Percentiles rank a stretch among this genome's conserved stretches.
Conservation (phyloP, 2,797 vertebrate genomes). For the Periophthalmus magnuspinnatus region DNA sequence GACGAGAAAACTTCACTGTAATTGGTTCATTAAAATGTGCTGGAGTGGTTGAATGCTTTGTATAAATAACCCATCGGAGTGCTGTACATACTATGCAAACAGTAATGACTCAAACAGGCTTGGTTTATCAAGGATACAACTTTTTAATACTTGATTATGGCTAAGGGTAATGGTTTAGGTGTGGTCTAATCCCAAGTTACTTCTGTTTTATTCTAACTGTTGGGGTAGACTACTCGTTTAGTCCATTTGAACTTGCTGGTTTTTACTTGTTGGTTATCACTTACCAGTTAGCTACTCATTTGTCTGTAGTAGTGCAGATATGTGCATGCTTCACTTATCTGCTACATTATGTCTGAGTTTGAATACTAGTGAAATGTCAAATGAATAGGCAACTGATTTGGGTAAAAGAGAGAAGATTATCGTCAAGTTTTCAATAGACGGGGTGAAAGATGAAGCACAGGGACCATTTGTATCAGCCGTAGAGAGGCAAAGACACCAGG, state of each 20-base stretch:
- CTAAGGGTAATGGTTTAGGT: background rate
- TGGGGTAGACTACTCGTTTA: background rate
- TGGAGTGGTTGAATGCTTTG: constrained; percentile 49
- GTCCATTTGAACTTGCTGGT: too few relatives aligned
- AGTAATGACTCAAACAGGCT: constrained; percentile 42
- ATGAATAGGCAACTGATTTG: constrained; percentile 59
- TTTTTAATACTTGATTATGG: background rate
- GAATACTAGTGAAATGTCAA: constrained; percentile 25
- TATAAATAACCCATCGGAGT: constrained; percentile 49
- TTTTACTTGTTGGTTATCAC: too few relatives aligned
- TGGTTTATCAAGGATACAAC: constrained; percentile 17
- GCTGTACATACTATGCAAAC: constrained; percentile 17
- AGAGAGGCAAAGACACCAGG: constrained; percentile 48
- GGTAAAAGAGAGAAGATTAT: constrained; percentile 43
- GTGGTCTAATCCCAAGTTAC: background rate
- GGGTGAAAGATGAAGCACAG: constrained; percentile 19
- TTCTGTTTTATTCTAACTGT: background rate
- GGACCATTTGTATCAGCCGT: constrained; percentile 53
- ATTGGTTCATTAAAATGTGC: constrained; percentile 68
- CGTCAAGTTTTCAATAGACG: constrained; percentile 40
- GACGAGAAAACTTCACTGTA: constrained; percentile 51
- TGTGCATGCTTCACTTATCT: constrained; percentile 20
- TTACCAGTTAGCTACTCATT: constrained; percentile 6
- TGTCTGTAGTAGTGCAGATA: background rate
- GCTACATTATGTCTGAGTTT: constrained; percentile 27